phyloP scores from a whole-genome alignment of 2,888 invertebrate genomes.

The Heliconius cydno region DNA sequence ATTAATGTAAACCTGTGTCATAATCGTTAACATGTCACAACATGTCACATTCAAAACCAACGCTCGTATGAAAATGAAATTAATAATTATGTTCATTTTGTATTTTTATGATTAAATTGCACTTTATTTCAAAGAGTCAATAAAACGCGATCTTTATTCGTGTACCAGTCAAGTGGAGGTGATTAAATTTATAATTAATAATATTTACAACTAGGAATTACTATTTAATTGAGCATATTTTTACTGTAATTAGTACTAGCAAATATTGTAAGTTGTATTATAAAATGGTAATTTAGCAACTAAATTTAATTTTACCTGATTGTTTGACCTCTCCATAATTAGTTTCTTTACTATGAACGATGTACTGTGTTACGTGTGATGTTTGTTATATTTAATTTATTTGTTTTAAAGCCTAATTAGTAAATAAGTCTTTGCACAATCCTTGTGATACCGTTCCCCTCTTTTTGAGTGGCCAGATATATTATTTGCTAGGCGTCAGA shows the following conservation, averaged over 20 bases:
- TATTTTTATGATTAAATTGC: conserved; percentile 54
- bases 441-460: too few relatives aligned
- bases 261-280: conserved; percentile 19
- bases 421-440: too few relatives aligned
- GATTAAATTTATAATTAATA: conserved; percentile 49
- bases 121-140: conserved; percentile 54
- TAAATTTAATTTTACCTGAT: conserved; percentile 28
- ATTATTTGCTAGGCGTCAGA: too few relatives aligned
- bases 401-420: neutral
- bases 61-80: conserved; percentile 55
- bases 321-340: conserved; percentile 8
- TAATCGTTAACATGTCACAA: conserved; percentile 62
- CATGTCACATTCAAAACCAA: conserved; percentile 63
- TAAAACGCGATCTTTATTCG: conserved; percentile 59
- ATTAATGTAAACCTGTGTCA: conserved; percentile 48
- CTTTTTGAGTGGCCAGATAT: too few relatives aligned
- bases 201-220: conserved; percentile 42
- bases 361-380: neutral
- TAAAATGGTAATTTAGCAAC: conserved; percentile 27
- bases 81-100: conserved; percentile 61
- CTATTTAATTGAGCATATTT: conserved; percentile 40
- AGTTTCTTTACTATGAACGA: neutral
- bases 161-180: conserved; percentile 53
- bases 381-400: neutral
- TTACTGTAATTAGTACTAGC: conserved; percentile 36